Evolutionary conservation across 2,888 invertebrate species (phyloP).

Genomic region (Drosophila hamatofila): DNA sequence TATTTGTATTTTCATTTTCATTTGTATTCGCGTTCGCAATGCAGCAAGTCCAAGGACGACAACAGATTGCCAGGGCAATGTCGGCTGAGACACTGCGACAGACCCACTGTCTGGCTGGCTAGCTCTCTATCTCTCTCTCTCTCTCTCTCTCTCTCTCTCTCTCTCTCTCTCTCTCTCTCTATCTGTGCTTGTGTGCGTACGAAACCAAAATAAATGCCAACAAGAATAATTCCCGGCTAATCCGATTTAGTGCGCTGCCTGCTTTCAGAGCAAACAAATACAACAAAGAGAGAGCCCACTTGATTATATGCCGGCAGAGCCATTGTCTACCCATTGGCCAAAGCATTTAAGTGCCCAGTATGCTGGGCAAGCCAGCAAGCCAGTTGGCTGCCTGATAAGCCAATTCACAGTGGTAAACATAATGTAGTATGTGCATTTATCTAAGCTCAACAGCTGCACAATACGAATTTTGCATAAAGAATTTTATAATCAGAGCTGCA

Average conservation of each 20-base stretch:
- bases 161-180: neutral
- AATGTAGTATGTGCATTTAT: neutral
- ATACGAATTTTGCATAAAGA: neutral
- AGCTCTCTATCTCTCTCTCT: neutral
- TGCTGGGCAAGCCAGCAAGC: slow-evolving; percentile 31
- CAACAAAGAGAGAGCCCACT: slow-evolving; percentile 35
- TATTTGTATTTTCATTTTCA: slow-evolving; percentile 23
- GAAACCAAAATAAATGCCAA: slow-evolving; percentile 76
- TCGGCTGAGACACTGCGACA: slow-evolving; percentile 35
- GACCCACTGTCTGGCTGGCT: slow-evolving; percentile 5
- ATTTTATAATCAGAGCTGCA: neutral
- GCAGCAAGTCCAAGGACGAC: slow-evolving; percentile 49
- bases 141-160: neutral
- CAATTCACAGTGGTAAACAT: slow-evolving; percentile 53
- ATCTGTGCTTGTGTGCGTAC: slow-evolving; percentile 19
- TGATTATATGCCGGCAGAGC: slow-evolving; percentile 58
- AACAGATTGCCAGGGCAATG: slow-evolving; percentile 44
- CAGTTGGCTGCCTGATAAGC: slow-evolving; percentile 24
- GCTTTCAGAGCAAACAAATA: slow-evolving; percentile 17
- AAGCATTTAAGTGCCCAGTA: slow-evolving; percentile 50
- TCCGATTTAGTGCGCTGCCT: slow-evolving; percentile 75
- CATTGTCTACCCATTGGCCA: slow-evolving; percentile 34
- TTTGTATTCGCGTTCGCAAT: slow-evolving; percentile 31
- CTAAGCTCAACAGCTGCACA: neutral
- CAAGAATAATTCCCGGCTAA: slow-evolving; percentile 77